These are phyloP conservation scores for Tretioscincus oriximinensis DNA, from an alignment of 2,113 vertebrate genomes.

Conservation along the genomic window DNA sequence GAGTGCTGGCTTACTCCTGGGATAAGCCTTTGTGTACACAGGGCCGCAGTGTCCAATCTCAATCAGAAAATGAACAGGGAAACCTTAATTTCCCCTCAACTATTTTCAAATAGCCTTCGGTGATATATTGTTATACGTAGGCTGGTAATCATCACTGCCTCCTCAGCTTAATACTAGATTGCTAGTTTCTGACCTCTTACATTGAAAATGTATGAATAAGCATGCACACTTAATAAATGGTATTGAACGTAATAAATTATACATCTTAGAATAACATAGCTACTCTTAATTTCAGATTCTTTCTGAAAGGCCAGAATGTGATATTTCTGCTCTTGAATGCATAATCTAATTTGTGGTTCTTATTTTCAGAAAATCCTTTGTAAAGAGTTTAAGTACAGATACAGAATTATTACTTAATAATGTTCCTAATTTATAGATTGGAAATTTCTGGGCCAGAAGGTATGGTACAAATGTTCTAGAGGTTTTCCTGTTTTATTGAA, in stretches of 20 bases:
- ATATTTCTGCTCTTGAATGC: not conserved
- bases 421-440: not conserved
- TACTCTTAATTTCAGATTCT: not conserved
- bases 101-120: no score
- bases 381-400: not conserved
- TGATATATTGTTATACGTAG: no score
- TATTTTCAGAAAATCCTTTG: not conserved
- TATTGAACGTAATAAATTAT: no score
- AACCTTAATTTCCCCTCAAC: no score
- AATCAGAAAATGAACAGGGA: no score
- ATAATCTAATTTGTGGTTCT: not conserved
- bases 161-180: not conserved
- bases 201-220: not conserved
- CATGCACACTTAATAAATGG: no score
- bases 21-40: no score
- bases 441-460: not conserved
- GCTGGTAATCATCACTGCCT: no score
- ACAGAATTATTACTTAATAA: not conserved
- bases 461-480: not conserved
- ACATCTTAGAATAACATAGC: not conserved
- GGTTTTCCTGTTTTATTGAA: not conserved
- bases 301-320: not conserved
- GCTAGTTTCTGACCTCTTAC: not conserved
- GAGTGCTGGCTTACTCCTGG: no score
- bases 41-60: no score